These are phyloP conservation scores for Reticulitermes speratus DNA, from an alignment of 1,140 invertebrate species.

Conservation along the genomic window DNA sequence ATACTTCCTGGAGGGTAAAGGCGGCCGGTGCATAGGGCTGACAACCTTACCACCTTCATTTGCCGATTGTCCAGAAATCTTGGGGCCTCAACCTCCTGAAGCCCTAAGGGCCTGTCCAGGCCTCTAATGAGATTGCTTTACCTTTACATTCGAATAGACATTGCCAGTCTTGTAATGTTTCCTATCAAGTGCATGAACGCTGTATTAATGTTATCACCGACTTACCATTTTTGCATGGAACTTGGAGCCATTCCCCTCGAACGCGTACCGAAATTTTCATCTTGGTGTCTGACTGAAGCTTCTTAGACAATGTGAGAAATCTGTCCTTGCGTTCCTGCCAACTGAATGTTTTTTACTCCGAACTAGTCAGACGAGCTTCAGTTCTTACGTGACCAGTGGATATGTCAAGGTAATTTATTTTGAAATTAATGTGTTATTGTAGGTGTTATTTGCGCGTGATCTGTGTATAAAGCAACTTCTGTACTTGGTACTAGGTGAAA, in stretches of 20 bases:
- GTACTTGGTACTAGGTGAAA: too few relatives aligned
- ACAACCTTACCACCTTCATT: too few relatives aligned
- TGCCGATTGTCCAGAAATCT: too few relatives aligned
- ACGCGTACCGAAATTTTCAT: conserved; percentile 66
- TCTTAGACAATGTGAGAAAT: neutral
- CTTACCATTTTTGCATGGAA: conserved; percentile 58
- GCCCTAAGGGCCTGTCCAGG: too few relatives aligned
- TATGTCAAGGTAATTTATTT: neutral
- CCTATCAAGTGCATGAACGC: neutral
- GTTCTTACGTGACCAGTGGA: neutral
- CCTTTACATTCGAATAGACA: too few relatives aligned
- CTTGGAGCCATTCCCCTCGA: conserved; percentile 62
- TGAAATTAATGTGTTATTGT: neutral
- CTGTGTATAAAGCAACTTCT: too few relatives aligned
- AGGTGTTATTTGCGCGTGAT: too few relatives aligned
- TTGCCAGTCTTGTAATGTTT: too few relatives aligned
- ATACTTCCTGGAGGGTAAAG: too few relatives aligned
- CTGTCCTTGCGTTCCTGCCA: neutral
- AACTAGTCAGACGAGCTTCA: neutral
- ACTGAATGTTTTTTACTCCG: neutral
- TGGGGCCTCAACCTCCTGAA: too few relatives aligned
- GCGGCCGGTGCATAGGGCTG: too few relatives aligned
- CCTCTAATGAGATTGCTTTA: too few relatives aligned
- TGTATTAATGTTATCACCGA: neutral
- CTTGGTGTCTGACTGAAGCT: conserved; percentile 33